phyloP scores from a whole-genome alignment of 1,140 invertebrate genomes.

The Antheraea mylitta region DNA sequence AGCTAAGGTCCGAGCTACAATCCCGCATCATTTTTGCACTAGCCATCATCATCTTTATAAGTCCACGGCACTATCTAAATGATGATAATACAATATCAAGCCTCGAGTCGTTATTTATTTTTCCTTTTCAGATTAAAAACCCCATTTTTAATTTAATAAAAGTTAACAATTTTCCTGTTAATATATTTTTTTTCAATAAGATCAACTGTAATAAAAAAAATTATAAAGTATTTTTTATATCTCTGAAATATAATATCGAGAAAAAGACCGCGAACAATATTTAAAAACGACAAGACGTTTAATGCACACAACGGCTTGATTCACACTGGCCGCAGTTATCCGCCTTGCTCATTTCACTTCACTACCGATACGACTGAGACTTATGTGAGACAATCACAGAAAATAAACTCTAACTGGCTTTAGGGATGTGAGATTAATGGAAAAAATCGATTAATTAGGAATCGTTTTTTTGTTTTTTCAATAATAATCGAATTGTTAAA shows the following conservation, averaged over 20 bases:
- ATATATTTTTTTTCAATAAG: background rate
- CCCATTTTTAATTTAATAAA: conserved; percentile 6
- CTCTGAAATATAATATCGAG: conserved; percentile 17
- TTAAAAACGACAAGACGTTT: conserved; percentile 35
- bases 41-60: conserved; percentile 74
- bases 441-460: too few relatives aligned
- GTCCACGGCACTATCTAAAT: background rate
- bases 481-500: too few relatives aligned
- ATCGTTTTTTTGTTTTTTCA: too few relatives aligned
- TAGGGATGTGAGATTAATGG: too few relatives aligned
- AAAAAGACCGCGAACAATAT: conserved; percentile 32
- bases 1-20: conserved; percentile 74
- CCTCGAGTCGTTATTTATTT: conserved; percentile 11
- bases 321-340: conserved; percentile 40
- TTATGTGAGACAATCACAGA: conserved; percentile 19
- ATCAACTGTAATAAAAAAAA: background rate
- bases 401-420: conserved; percentile 31
- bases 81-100: conserved; percentile 1
- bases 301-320: conserved; percentile 36
- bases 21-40: conserved; percentile 77
- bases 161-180: background rate
- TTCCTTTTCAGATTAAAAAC: conserved; percentile 17
- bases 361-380: conserved; percentile 12
- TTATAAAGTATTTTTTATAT: background rate
- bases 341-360: conserved; percentile 19